phyloP scores from a whole-genome alignment of 2,113 vertebrate genomes.

The Zapus hudsonius region DNA sequence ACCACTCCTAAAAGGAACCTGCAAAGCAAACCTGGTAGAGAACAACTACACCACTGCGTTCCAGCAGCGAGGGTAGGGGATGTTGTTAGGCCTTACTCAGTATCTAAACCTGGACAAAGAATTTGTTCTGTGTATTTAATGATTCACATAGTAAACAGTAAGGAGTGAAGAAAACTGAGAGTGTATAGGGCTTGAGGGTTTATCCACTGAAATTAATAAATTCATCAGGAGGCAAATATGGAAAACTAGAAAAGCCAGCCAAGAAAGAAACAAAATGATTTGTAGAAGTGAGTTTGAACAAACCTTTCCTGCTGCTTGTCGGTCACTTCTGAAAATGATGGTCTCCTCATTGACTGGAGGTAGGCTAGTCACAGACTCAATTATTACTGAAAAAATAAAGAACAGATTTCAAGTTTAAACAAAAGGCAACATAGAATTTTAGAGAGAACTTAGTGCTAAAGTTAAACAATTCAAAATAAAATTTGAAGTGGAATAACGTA shows the following conservation, averaged over 20 bases:
- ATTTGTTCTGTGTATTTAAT: background rate
- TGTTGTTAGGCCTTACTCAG: background rate
- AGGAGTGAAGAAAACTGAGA: background rate
- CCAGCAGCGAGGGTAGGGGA: background rate
- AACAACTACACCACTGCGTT: background rate
- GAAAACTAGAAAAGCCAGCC: background rate
- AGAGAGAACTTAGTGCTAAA: background rate
- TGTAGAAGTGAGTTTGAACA: constrained; percentile 49
- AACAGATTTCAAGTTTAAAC: constrained; percentile 46
- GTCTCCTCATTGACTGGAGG: constrained; percentile 93
- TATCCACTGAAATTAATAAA: constrained; percentile 44
- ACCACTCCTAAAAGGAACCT: background rate
- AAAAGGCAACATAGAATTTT: constrained; percentile 2
- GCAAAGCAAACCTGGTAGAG: background rate
- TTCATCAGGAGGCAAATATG: background rate
- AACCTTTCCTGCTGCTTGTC: constrained; percentile 91
- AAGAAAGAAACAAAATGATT: background rate
- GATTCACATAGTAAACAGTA: background rate
- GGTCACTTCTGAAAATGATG: constrained; percentile 91
- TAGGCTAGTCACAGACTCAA: constrained; percentile 91
- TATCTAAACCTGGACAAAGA: background rate
- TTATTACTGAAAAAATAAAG: constrained; percentile 88
- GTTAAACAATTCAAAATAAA: constrained; percentile 38
- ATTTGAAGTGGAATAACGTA: constrained; percentile 41
- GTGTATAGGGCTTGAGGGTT: background rate